These are phyloP conservation scores for Chaetodon trifascialis DNA, from an alignment of 2,113 vertebrate genomes.

Conservation along the genomic window DNA sequence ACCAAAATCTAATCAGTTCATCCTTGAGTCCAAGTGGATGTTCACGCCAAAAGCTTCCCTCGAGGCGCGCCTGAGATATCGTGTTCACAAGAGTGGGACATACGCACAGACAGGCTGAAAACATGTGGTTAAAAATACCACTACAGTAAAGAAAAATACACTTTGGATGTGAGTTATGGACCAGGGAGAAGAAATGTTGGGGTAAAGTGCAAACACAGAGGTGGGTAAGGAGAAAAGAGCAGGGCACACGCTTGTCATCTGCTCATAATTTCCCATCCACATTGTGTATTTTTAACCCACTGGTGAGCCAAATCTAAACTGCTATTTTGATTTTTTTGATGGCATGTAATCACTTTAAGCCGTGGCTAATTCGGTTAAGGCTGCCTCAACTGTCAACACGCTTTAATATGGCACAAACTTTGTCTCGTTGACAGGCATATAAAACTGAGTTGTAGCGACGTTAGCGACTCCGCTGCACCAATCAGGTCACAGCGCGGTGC, in stretches of 20 bases:
- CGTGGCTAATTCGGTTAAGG: not conserved
- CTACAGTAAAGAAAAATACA: constrained; percentile 19
- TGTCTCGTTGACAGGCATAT: constrained; percentile 12
- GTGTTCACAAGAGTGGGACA: too few relatives aligned
- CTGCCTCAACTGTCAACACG: constrained; percentile 15
- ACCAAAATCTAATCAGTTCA: too few relatives aligned
- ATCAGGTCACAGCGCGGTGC: not conserved
- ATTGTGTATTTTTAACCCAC: constrained; percentile 40
- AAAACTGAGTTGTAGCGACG: constrained; percentile 20
- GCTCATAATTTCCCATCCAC: constrained; percentile 39
- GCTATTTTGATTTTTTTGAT: constrained; percentile 37
- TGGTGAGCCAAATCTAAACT: constrained; percentile 34
- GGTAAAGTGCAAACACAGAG: not conserved
- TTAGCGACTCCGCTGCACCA: not conserved
- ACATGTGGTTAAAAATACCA: not conserved
- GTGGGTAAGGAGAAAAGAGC: not conserved
- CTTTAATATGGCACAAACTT: constrained; percentile 25
- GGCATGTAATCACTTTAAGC: constrained; percentile 27
- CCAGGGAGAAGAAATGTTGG: not conserved
- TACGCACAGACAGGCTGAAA: too few relatives aligned
- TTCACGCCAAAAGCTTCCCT: too few relatives aligned
- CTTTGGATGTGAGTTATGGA: constrained; percentile 12
- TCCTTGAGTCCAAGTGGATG: too few relatives aligned
- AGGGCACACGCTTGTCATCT: constrained; percentile 27
- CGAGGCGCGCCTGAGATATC: too few relatives aligned